Percentiles rank a stretch among this genome's conserved stretches.
Evolutionary conservation across 2,113 vertebrate species (phyloP).

Genomic region (Odocoileus virginianus): DNA sequence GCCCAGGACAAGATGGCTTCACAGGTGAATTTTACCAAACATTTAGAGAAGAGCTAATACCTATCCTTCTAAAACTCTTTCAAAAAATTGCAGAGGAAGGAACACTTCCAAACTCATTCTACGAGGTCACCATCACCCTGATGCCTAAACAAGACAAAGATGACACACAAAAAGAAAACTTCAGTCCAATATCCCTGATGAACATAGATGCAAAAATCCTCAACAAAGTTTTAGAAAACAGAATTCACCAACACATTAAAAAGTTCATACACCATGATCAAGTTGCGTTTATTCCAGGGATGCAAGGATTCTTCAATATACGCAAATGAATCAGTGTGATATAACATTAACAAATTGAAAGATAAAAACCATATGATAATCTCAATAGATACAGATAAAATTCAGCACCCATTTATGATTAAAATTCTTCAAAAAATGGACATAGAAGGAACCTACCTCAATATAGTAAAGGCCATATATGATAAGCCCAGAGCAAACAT

Average conservation of each 20-base stretch:
- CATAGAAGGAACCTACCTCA: background rate
- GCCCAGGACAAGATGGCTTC: background rate
- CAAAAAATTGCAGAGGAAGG: background rate
- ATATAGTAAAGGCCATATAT: background rate
- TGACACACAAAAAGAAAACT: background rate
- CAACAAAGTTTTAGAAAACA: background rate
- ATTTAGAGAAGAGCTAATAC: background rate
- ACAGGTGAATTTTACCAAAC: background rate
- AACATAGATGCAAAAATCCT: background rate
- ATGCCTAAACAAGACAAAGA: background rate
- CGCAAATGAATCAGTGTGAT: background rate
- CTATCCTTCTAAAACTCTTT: background rate
- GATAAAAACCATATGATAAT: no score
- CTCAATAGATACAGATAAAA: background rate
- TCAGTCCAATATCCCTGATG: background rate
- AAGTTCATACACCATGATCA: background rate
- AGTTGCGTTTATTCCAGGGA: background rate
- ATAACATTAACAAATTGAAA: background rate
- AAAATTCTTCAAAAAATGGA: background rate
- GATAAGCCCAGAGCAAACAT: background rate
- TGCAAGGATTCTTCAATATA: background rate
- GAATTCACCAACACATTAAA: background rate
- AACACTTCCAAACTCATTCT: background rate
- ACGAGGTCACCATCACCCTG: background rate
- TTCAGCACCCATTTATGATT: background rate